Evolutionary conservation across 2,113 vertebrate genomes (phyloP), one percentile per base, ranked within the genome.

Genomic region (Patagioenas fasciata): DNA sequence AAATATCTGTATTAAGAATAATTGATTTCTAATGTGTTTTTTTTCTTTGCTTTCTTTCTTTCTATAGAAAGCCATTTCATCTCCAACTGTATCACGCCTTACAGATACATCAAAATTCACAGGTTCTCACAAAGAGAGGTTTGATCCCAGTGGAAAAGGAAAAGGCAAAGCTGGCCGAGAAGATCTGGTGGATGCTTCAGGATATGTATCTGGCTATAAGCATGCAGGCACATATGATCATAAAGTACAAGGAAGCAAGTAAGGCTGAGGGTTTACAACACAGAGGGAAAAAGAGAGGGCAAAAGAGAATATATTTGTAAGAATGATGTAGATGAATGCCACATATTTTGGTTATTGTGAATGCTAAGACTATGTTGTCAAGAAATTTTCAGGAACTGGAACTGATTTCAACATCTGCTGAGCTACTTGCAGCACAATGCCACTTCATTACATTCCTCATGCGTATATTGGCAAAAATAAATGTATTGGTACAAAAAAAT

Each of bases 141-240:
- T 99, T 51, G 99, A 99, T 95, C 84, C 98, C 54, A 98, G 98
- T 4, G 99, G 99, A 38, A 98, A 98, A 29, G 99, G 99, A 89
- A 99, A 98, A 97, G 99, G 99, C 90, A 99, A 98, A 97, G 99
- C 99, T 0, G 99, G 99, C 31, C 98, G 99, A 10, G 99, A 99
- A 88, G 99, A 99, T 91, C 89, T 99, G 94, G 98, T 99, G 90
- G 99, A 99, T 91, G 98, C 97, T 31, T 99, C 99, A 0, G 99
- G 99, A 96, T 99, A 99, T 15, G 99, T 99, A 91, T 98, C 98
- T 2, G 99, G 99, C 93, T 99, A 99, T 97, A 99, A 99, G 97
- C 99, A 99, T 15, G 98, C 98, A 12, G 99, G 99, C 94, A 98
- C 99, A 9, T 99, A 99, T 0, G 98, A 99, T 97, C 99, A 99